Evolutionary conservation across 2,113 vertebrate genomes (phyloP), one percentile per base, ranked within the genome.

Genomic region (Osmerus mordax): DNA sequence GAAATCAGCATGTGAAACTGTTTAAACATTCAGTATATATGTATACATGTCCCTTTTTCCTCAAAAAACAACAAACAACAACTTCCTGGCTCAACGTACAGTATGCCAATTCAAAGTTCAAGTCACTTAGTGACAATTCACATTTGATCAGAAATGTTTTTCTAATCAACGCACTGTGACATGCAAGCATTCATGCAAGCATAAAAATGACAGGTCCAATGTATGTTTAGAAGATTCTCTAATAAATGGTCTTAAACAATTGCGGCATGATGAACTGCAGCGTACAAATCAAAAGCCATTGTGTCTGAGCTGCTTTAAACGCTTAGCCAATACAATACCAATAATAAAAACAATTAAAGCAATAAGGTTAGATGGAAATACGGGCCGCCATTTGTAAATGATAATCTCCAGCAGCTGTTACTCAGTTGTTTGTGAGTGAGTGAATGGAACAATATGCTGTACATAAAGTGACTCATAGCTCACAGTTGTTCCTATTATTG

Each of bases 101-200:
- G 41, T 67, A 71, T 82, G 12, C 62, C 76, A 53, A 78, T 69
- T 85, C 76, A 70, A 85, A 71, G 74, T 53, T 66, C 75, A 67
- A 74, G 86, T 91, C 89, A 91, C 89, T 81, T 59, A 78, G 85
- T 89, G 88, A 91, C 88, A 80, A 88, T 71, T 79, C 70, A 60
- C 79, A 62, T 71, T n/a, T 65, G 86, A 91, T 87, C 76, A 90
- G 89, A 90, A 83, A 1, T 16, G 21, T 23, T 62, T 69, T 67
- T 81, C 88, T 87, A 86, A 89, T 90, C 85, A 65, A 61, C 74
- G 87, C 86, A 86, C 87, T 83, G 77, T 19, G 7, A 36, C 9
- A 67, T 74, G 71, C 70, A 81, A 77, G 64, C 65, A 86, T 76
- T 81, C 72, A 83, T 78, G 79, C 65, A 79, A 56, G 19, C 69